Percentiles rank a stretch among this genome's conserved stretches.
phyloP scores from a whole-genome alignment of 2,113 vertebrate species.

The Leptodactylus fuscus region DNA sequence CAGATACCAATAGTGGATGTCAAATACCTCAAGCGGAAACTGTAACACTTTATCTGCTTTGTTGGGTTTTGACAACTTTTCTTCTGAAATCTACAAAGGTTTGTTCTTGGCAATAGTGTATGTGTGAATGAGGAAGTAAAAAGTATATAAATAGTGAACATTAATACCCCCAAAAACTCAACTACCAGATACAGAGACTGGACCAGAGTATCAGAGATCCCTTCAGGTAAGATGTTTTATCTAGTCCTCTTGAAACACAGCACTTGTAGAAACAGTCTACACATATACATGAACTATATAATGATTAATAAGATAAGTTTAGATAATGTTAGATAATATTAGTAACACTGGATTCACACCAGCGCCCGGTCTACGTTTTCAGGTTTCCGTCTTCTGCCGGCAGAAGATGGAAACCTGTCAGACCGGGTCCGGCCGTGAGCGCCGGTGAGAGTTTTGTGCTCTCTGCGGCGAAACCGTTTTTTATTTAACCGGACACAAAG shows the following conservation, averaged over 20 bases:
- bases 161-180: not conserved
- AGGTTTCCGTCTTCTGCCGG: no score
- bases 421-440: no score
- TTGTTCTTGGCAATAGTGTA: not conserved
- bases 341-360: no score
- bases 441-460: no score
- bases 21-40: not conserved
- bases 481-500: no score
- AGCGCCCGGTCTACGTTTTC: no score
- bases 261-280: no score
- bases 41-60: not conserved
- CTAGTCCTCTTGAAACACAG: not conserved
- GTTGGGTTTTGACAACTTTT: not conserved
- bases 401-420: no score
- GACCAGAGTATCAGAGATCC: not conserved
- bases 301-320: no score
- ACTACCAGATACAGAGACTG: not conserved
- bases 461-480: no score
- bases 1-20: not conserved
- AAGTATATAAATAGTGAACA: not conserved
- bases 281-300: no score
- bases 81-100: not conserved
- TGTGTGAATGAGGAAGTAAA: not conserved
- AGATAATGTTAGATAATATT: no score
- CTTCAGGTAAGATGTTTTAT: not conserved